Conservation (phyloP, 2,113 vertebrate genomes). For the Sinosuthora webbiana region DNA sequence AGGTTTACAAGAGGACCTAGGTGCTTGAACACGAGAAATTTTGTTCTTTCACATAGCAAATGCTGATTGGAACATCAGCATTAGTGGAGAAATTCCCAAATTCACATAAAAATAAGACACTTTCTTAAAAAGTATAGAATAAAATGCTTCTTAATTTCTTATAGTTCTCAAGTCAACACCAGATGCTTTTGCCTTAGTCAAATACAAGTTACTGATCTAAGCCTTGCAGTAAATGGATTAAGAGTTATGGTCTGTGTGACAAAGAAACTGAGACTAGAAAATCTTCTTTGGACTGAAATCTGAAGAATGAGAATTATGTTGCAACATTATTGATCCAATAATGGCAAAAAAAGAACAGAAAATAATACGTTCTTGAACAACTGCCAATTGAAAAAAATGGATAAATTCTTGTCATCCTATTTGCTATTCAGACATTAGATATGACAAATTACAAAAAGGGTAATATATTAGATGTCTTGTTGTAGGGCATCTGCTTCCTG, state of each 20-base stretch:
- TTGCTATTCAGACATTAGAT: not conserved
- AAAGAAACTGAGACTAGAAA: slow-evolving; percentile 22
- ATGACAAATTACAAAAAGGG: not conserved
- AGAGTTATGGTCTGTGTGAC: not conserved
- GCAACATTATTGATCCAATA: slow-evolving; percentile 21
- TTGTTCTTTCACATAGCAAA: not conserved
- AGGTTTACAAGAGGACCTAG: not conserved
- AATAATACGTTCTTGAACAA: not conserved
- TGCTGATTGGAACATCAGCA: not conserved
- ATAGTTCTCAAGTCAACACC: not conserved
- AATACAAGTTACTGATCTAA: slow-evolving; percentile 5
- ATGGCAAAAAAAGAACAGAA: not conserved
- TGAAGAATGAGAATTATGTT: slow-evolving; percentile 22
- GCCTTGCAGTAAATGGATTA: slow-evolving; percentile 21
- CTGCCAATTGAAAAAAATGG: not conserved
- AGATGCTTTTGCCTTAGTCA: not conserved
- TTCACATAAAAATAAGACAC: not conserved
- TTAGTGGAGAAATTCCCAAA: not conserved
- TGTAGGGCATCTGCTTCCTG: not conserved
- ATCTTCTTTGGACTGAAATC: slow-evolving; percentile 18
- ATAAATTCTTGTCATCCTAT: not conserved
- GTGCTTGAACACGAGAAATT: not conserved
- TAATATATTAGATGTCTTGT: not conserved
- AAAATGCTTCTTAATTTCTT: not conserved
- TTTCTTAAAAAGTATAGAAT: not conserved